phyloP scores from a whole-genome alignment of 2,888 invertebrate species.

The Drosophila anceps region DNA sequence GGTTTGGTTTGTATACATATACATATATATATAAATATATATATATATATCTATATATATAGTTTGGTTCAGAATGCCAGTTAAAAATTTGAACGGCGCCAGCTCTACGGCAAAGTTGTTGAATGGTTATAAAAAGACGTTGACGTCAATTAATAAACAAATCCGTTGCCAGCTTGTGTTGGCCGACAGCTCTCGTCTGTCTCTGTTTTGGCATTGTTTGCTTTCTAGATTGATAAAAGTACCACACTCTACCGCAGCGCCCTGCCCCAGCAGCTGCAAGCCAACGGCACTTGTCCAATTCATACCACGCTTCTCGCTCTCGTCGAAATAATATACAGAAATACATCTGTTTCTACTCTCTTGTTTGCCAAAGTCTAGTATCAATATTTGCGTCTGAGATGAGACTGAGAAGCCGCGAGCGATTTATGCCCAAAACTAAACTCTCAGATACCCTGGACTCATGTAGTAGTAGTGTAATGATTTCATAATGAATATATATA shows the following conservation, averaged over 20 bases:
- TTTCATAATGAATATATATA: neutral
- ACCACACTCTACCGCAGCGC: neutral
- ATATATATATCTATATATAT: neutral
- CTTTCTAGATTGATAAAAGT: slow-evolving; percentile 40
- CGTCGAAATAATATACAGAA: slow-evolving; percentile 15
- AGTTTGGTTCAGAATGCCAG: neutral
- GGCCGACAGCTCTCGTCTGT: slow-evolving; percentile 20
- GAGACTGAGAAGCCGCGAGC: slow-evolving; percentile 22
- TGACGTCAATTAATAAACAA: slow-evolving; percentile 61
- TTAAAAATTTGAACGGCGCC: neutral
- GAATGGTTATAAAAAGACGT: slow-evolving; percentile 21
- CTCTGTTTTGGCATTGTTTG: slow-evolving; percentile 37
- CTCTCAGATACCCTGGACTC: neutral
- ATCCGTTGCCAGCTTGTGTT: slow-evolving; percentile 26
- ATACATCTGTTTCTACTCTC: slow-evolving; percentile 27
- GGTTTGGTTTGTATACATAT: neutral
- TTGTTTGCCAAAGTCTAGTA: slow-evolving; percentile 35
- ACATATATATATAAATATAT: neutral
- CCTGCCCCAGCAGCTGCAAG: neutral
- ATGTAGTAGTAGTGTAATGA: neutral
- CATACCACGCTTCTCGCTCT: neutral
- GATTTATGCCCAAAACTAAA: neutral
- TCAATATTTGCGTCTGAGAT: slow-evolving; percentile 46
- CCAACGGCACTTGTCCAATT: neutral
- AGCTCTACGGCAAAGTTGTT: neutral